These are phyloP conservation scores for Acanthochromis polyacanthus DNA, from an alignment of 2,113 vertebrate genomes.

Conservation along the genomic window DNA sequence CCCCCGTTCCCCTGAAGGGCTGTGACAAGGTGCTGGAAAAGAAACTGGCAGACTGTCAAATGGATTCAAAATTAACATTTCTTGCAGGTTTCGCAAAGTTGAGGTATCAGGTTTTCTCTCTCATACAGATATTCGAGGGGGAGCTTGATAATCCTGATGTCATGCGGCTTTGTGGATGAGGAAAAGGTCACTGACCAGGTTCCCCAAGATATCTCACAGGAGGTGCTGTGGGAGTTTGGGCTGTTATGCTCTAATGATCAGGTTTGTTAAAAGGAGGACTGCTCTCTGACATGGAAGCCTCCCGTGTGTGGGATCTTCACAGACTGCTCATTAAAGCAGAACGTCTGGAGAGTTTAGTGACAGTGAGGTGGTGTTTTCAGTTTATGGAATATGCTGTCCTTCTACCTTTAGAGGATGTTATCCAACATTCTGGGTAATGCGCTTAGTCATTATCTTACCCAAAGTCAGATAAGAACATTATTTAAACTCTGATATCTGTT, in stretches of 20 bases:
- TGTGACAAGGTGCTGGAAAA: conserved; percentile 41
- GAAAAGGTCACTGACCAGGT: conserved; percentile 38
- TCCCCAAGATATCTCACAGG: conserved; percentile 2
- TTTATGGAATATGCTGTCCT: conserved; percentile 12
- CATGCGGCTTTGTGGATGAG: conserved; percentile 18
- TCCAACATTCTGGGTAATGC: too few relatives aligned
- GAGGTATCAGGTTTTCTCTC: conserved; percentile 8
- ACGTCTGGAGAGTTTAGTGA: conserved; percentile 22
- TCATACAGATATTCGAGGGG: background rate
- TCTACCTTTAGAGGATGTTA: background rate
- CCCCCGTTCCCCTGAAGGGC: conserved; percentile 4
- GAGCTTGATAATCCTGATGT: conserved; percentile 8
- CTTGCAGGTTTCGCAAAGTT: conserved; percentile 15
- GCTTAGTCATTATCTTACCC: too few relatives aligned
- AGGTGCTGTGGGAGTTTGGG: conserved; percentile 4
- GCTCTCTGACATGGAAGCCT: conserved; percentile 12
- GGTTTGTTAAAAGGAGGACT: conserved; percentile 14
- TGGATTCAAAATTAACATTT: conserved; percentile 31
- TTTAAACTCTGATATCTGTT: too few relatives aligned
- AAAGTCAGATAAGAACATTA: too few relatives aligned
- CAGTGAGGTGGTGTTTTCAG: background rate
- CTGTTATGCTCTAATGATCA: conserved; percentile 9
- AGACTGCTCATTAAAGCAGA: conserved; percentile 26
- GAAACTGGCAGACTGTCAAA: conserved; percentile 35
- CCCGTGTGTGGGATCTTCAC: conserved; percentile 30